phyloP scores from a whole-genome alignment of 2,797 vertebrate genomes.

The Tragopan temminckii region DNA sequence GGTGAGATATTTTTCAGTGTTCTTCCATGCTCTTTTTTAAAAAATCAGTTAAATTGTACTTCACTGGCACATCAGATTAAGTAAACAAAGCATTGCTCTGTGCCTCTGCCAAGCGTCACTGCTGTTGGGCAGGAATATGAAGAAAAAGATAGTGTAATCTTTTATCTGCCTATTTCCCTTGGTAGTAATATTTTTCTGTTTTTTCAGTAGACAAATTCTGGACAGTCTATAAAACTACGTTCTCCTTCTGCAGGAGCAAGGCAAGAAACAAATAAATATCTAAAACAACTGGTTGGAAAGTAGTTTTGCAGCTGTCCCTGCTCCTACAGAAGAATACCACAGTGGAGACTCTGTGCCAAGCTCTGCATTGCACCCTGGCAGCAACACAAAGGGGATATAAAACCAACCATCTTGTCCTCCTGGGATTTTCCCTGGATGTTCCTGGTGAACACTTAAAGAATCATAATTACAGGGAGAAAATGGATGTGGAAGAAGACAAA shows the following conservation, averaged over 20 bases:
- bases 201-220: not conserved
- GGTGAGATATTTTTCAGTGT: not conserved
- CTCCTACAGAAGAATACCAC: not conserved
- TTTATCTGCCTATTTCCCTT: not conserved
- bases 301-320: not conserved
- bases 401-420: not conserved
- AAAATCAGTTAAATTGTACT: not conserved
- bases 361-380: not conserved
- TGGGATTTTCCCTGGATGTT: not conserved
- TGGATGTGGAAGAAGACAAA: not conserved
- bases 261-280: not conserved
- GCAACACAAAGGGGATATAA: not conserved
- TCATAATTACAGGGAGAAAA: not conserved
- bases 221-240: not conserved
- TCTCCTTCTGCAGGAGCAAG: not conserved
- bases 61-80: not conserved
- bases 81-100: not conserved
- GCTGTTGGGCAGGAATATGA: not conserved
- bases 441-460: not conserved
- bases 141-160: not conserved
- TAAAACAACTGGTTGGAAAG: slow-evolving; percentile 5
- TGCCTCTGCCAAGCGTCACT: not conserved
- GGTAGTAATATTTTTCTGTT: not conserved
- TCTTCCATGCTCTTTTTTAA: not conserved
- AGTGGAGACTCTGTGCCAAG: not conserved